Evolutionary conservation across 2,113 vertebrate species (phyloP), one percentile per base, ranked within the genome.

Genomic region (Engraulis encrasicolus): DNA sequence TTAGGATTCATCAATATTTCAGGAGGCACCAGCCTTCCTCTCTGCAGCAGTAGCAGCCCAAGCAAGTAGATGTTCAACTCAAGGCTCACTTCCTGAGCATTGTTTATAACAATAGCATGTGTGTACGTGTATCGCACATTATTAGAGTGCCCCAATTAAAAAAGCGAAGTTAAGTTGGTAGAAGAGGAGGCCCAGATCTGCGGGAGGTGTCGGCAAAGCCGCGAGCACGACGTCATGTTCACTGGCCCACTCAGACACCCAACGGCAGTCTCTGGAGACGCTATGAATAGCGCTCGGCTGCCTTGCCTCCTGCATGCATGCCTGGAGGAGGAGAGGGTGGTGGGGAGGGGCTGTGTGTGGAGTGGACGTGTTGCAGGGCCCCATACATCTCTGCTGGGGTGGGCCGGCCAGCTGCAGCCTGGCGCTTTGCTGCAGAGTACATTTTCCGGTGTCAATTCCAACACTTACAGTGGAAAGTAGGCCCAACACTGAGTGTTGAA

Each of bases 1-100:
- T 88, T 90, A 88, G 90, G 90, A 90, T 91, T 90, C 88, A 91
- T 94, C 84, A 87, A 93, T 91, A 85, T 88, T 92, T 91, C 87
- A 92, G 78, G 74, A 88, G 89, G 84, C 2, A 23, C 14, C n/a
- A 17, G 34, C 19, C 20, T 50, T 71, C 36, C 45, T 37, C 71
- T 48, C 50, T 78, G n/a, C n/a, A n/a, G n/a, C 40, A 45, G 40
- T 9, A 5, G 37, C 52, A 50, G 40, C 34, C 31, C 34, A 81
- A 74, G 7, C 17, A 71, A 85, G 66, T 36, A 34, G 66, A 31
- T 74, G 66, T 74, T 27, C 27, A 34, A 27, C 66, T 74, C 14
- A 74, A 74, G 66, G 66, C 31, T 34, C 14, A 31, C 66, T 34
- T 34, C 23, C 31, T 31, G 27, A n/a, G 11, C 14, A 15, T 31